A percentile compares a stretch with the other conserved stretches of the same genome.
phyloP scores from a whole-genome alignment of 2,797 vertebrate species.

The Paguma larvata region DNA sequence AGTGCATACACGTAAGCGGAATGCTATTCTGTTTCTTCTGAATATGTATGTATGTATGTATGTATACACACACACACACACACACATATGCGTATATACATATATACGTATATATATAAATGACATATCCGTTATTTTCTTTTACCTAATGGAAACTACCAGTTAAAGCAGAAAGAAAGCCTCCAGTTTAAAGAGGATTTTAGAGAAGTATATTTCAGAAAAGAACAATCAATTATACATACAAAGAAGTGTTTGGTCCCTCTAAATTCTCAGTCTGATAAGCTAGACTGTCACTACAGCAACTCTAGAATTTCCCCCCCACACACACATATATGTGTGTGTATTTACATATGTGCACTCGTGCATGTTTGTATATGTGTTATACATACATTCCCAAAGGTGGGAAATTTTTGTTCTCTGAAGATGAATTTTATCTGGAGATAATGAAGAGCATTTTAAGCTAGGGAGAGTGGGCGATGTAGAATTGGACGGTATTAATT shows the following conservation, averaged over 20 bases:
- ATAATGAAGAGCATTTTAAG: conserved; percentile 25
- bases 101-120: background rate
- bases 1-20: background rate
- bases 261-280: background rate
- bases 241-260: background rate
- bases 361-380: background rate
- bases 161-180: background rate
- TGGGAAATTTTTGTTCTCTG: background rate
- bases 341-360: background rate
- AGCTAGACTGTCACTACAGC: background rate
- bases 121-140: background rate
- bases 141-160: background rate
- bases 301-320: background rate
- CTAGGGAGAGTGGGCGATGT: background rate
- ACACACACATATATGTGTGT: rapidly evolving
- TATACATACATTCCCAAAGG: background rate
- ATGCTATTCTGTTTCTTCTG: background rate
- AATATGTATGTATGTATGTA: background rate
- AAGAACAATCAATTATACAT: background rate
- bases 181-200: background rate
- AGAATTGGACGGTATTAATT: background rate
- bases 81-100: background rate
- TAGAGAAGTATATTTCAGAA: background rate
- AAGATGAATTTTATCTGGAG: conserved; percentile 12
- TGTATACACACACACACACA: background rate